Percentiles rank a stretch among this genome's conserved stretches.
These are phyloP conservation scores for Origma solitaria DNA, from an alignment of 2,113 vertebrate genomes.

Conservation along the genomic window DNA sequence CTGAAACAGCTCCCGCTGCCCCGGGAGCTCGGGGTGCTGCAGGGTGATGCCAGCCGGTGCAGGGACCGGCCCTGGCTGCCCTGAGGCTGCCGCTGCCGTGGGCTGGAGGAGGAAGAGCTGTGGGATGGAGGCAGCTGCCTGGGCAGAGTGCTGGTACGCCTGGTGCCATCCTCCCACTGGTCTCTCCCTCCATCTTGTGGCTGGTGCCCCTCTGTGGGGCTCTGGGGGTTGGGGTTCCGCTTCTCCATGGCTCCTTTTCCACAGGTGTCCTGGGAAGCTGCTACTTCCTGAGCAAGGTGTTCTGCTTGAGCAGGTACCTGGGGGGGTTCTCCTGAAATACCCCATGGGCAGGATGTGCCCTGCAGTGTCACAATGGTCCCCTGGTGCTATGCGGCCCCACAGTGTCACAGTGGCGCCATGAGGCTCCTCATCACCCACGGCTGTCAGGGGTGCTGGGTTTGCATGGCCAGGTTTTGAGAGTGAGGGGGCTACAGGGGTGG, in stretches of 20 bases:
- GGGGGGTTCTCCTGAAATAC: not conserved
- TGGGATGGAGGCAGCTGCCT: not conserved
- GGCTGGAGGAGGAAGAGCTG: not conserved
- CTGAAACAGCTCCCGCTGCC: not conserved
- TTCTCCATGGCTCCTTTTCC: not conserved
- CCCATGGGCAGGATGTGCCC: not conserved
- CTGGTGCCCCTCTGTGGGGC: not conserved
- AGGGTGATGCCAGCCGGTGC: rapidly evolving
- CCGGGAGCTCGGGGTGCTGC: not conserved
- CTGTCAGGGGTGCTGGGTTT: not conserved
- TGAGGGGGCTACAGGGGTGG: not conserved
- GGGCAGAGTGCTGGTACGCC: not conserved
- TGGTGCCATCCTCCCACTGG: not conserved
- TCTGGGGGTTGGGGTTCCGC: not conserved
- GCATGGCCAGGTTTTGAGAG: not conserved
- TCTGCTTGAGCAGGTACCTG: not conserved
- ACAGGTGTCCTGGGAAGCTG: not conserved
- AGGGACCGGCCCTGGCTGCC: not conserved
- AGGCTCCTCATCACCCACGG: too few relatives aligned
- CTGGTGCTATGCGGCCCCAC: not conserved
- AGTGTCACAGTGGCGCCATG: not conserved
- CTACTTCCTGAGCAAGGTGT: not conserved
- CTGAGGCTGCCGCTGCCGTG: not conserved
- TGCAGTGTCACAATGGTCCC: not conserved
- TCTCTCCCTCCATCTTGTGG: not conserved